Base-by-base conservation (phyloP, 2,888 invertebrate genomes). In the Helleia helle region DNA sequence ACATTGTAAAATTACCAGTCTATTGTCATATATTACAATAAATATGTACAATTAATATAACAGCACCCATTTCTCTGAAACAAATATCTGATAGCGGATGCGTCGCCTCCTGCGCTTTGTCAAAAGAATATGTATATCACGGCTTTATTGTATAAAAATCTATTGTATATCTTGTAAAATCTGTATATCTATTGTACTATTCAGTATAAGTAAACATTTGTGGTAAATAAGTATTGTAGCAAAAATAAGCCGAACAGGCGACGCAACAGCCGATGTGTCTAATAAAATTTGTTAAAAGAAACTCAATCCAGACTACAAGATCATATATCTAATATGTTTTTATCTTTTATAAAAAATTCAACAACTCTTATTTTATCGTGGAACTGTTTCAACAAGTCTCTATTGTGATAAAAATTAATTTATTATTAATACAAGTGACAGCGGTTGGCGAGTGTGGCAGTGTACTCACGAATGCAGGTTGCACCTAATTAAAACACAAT, bases 271-370 rank as follows among this genome's bases (percentile, higher is more conserved):
- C 60, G 61, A 61, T 62, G 70, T 65, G 52, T 66, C 59, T 58
- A 81, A 81, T 83, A 83, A 80, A 83, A 79, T 83, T 77, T 83
- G 66, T 73, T 29, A 68, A 71, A 73, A 70, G 80, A 72, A 80
- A 72, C 71, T 72, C 79, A 84, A 81, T 79, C 84, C 84, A 83
- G 84, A 84, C 75, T 84, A 84, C 84, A 83, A 84, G 83, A 84
- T 83, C 83, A 76, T 74, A 72, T 70, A 62, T 83, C 76, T 83
- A 77, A 77, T 81, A 79, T 74, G 75, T 75, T 71, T 34, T 71
- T 62, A 75, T 80, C 71, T 72, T 76, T 77, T 81, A 77, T 81
- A 80, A 81, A 80, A 81, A 77, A 81, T 79, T 79, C 73, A 84
- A 83, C 81, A 84, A 83, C 74, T 71, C 83, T 84, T 84, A 83